Base-by-base conservation (phyloP, 2,113 vertebrate species). In the Amphiprion percula region DNA sequence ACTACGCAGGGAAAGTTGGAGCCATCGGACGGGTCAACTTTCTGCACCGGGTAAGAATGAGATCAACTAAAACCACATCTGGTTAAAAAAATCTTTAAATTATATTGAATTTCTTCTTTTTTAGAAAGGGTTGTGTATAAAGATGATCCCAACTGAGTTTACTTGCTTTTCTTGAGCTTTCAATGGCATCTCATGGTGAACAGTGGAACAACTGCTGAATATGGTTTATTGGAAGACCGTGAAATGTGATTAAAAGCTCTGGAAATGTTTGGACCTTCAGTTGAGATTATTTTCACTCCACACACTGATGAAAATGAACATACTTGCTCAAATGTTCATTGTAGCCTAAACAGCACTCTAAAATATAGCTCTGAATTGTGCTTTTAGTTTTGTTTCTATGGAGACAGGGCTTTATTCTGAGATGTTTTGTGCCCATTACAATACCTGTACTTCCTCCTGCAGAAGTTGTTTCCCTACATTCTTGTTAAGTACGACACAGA, bases 401-500 rank as follows among this genome's bases (percentile, higher is more conserved):
- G n/a, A 64, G 1, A 23, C 28, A 15, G 23, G 21, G 19, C n/a
- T 62, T 58, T 24, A 26, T 44, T 77, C 1, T 61, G 16, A 28
- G 1, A 50, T 58, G 11, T 28, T 19, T 24, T 61, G 6, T 19
- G 14, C 41, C 11, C 8, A 46, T 59, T 58, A 0, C 2, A 24
- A 11, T 3, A 10, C 39, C 39, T 70, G 44, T 14, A 17, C n/a
- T 24, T 74, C 47, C 24, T 77, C 55, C 37, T 64, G 68, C 70
- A 95, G 94, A 93, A 33, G 70, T 62, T 94, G 67, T 94, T 95
- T 68, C 70, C 54, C 1, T 97, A 92, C 64, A 89, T 94, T 4
- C 89, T 98, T 47, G 93, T 98, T 75, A 95, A 96, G 79, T 98
- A 97, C 10, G 95, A 98, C 21, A 90, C 94, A 46, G 96, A 97